A percentile compares a stretch with the other conserved stretches of the same genome.
Evolutionary conservation across 2,113 vertebrate genomes (phyloP).

Genomic region (Cygnus buccinator): DNA sequence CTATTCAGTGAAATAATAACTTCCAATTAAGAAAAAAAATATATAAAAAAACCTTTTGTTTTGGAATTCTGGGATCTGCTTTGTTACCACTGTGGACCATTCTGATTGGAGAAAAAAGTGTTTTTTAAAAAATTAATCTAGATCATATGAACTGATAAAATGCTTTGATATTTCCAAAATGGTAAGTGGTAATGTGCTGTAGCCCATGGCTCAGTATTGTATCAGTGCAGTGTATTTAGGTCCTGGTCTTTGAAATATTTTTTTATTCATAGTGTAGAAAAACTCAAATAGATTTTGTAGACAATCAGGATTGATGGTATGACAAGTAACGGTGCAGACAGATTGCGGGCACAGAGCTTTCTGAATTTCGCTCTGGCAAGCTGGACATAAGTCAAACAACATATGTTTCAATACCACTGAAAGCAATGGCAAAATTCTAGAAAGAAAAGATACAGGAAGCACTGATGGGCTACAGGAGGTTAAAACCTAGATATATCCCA

Average conservation of each 20-base stretch:
- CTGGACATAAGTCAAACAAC: background rate
- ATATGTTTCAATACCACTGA: accelerated
- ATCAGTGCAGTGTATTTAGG: background rate
- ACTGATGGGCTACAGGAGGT: background rate
- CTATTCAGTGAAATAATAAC: accelerated
- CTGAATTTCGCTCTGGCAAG: background rate
- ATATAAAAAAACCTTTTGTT: background rate
- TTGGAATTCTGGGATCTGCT: background rate
- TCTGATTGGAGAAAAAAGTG: background rate
- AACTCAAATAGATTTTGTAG: background rate
- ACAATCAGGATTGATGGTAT: background rate
- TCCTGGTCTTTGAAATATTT: background rate
- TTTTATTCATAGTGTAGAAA: background rate
- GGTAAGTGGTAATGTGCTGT: background rate
- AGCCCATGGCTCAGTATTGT: background rate
- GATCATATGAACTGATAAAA: background rate
- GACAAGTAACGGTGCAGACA: background rate
- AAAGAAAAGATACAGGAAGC: background rate
- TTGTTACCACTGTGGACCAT: background rate
- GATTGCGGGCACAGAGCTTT: background rate
- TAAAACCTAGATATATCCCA: background rate
- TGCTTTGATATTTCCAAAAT: background rate
- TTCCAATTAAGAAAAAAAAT: background rate
- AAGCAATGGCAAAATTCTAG: background rate
- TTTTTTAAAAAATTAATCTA: background rate